A percentile compares a stretch with the other conserved stretches of the same genome.
Conservation (phyloP, 2,113 vertebrate species). For the Heloderma charlesbogerti region DNA sequence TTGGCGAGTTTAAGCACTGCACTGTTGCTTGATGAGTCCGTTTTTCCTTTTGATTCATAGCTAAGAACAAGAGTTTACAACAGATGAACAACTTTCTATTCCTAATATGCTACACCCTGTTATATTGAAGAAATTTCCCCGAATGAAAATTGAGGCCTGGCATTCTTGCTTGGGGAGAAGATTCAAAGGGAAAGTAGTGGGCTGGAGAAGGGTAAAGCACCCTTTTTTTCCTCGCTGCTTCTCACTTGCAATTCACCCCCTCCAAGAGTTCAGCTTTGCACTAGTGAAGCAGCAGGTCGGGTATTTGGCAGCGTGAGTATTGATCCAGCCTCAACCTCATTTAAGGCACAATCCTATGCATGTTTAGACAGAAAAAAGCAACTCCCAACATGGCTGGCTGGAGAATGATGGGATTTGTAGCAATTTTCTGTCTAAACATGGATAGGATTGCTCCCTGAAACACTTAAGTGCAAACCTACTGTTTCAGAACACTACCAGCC, state of each 20-base stretch:
- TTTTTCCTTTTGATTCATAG: constrained; percentile 85
- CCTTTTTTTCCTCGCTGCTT: neutral
- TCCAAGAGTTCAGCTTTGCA: neutral
- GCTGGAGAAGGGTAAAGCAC: neutral
- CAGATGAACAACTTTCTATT: neutral
- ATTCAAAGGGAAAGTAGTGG: neutral
- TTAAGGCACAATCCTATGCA: neutral
- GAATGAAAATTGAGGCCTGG: neutral
- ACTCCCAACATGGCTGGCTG: no score
- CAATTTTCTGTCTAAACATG: no score
- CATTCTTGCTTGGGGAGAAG: neutral
- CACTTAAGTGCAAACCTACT: neutral
- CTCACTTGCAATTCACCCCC: neutral
- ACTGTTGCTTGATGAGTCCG: constrained; percentile 84
- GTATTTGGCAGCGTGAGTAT: neutral
- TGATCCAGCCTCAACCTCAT: neutral
- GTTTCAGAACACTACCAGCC: neutral
- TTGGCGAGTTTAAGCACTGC: constrained; percentile 84
- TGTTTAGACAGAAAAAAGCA: no score
- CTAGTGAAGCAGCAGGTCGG: neutral
- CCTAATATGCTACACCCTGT: neutral
- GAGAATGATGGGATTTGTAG: no score
- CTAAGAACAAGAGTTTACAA: constrained; percentile 65
- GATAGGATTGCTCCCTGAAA: no score
- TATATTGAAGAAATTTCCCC: neutral